These are phyloP conservation scores for Umimayanthus chanpuru DNA, from an alignment of 92 coral and sea anemone genomes.

Conservation along the genomic window DNA sequence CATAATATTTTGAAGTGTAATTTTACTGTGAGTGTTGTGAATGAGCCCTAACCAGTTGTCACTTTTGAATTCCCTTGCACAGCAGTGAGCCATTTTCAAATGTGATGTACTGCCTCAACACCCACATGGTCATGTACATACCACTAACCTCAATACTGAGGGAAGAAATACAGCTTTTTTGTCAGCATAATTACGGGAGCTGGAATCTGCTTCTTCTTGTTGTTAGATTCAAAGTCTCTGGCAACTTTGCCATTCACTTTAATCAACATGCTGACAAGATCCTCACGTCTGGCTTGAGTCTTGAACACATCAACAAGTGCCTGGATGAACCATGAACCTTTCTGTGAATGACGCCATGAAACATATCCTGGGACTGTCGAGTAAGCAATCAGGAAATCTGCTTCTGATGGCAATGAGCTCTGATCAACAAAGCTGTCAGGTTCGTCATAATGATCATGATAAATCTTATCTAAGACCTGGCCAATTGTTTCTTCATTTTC, in stretches of 20 bases:
- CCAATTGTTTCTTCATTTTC: conserved; percentile 49
- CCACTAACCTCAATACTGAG: conserved; percentile 40
- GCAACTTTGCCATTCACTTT: conserved; percentile 94
- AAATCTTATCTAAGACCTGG: conserved; percentile 65
- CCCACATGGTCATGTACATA: neutral
- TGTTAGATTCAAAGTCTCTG: conserved; percentile 83
- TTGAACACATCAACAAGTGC: conserved; percentile 88
- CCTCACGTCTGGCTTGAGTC: conserved; percentile 75
- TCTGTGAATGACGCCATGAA: conserved; percentile 92
- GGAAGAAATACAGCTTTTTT: conserved; percentile 82
- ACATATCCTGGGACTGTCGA: conserved; percentile 98
- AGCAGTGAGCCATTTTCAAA: too few species aligned
- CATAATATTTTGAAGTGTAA: too few species aligned
- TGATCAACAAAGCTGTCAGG: conserved; percentile 68
- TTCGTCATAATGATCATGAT: conserved; percentile 61
- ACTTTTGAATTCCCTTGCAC: too few species aligned
- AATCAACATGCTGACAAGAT: conserved; percentile 89
- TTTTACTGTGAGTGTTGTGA: too few species aligned
- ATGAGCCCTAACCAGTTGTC: too few species aligned
- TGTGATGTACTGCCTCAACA: too few species aligned
- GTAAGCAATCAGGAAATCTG: conserved; percentile 89
- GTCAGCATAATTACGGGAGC: conserved; percentile 94
- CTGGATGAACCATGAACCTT: conserved; percentile 98
- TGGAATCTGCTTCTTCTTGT: conserved; percentile 93
- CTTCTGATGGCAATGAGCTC: conserved; percentile 86